Evolutionary conservation across 2,113 vertebrate species (phyloP), one percentile per base, ranked within the genome.

Genomic region (Chamaea fasciata): DNA sequence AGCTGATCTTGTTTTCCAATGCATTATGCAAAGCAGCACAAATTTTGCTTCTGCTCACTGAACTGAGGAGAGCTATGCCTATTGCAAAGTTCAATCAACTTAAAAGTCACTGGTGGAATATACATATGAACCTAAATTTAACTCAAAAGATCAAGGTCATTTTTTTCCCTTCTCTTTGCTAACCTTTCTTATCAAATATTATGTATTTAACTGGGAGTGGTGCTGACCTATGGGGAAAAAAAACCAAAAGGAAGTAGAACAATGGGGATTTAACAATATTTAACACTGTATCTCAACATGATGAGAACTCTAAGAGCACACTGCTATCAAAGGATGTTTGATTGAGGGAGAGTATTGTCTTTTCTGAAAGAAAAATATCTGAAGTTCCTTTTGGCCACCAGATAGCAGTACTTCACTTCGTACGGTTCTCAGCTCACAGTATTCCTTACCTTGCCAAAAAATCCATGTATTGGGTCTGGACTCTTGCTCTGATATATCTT

Each of bases 401-500:
- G 98, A 93, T 97, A 97, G 98, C 98, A 98, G 97, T 97, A 94
- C 80, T 70, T 94, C 94, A 86, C 92, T 96, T 97, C 22, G 9
- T 63, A 97, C 23, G 4, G 30, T 59, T 77, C 79, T 82, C 87
- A 80, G 49, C 42, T 82, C 91, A 68, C 63, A 85, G 24, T 20
- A 12, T 20, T 87, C 73, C 90, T 87, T 44, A 22, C 67, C 64
- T 83, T 9, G 1, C 33, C 5, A 9, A 75, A 92, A 92, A 92
- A 67, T 79, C 67, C 21, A 13, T 63, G 6, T 92, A 46, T 53
- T 41, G 39, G 71, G 82, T 33, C 49, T 65, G 31, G 28, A 57
- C n/a, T 77, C 59, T 55, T 63, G 55, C 21, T 87, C 70, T 80
- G 68, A 37, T 46, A 26, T 3, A 47, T 77, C 30, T 65, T 76